Evolutionary conservation across 2,113 vertebrate species (phyloP).

Genomic region (rat (Rattus norvegicus)): DNA sequence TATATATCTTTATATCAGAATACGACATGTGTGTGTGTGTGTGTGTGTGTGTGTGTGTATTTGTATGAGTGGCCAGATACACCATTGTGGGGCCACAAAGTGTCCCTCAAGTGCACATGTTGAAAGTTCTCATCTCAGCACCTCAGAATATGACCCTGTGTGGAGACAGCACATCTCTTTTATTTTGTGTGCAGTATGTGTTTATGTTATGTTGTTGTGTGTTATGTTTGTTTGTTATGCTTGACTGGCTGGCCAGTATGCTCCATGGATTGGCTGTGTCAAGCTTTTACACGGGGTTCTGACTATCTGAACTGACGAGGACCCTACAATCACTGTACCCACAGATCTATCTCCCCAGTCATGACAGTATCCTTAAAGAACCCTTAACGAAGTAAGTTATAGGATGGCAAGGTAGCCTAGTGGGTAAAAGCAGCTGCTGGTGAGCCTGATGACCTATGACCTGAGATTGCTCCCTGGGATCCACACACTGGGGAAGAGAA

Average conservation of each 20-base stretch:
- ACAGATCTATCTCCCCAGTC: neutral
- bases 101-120: neutral
- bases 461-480: neutral
- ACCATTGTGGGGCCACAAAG: neutral
- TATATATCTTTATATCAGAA: neutral
- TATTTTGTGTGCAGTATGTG: neutral
- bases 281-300: too few relatives aligned
- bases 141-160: neutral
- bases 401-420: too few relatives aligned
- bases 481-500: neutral
- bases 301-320: neutral
- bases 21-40: neutral
- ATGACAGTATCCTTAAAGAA: neutral
- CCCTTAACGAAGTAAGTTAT: neutral
- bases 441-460: neutral
- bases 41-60: neutral
- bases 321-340: neutral
- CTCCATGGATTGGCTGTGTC: neutral
- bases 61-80: neutral
- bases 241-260: neutral
- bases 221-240: too few relatives aligned
- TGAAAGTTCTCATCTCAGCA: neutral
- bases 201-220: neutral
- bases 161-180: neutral
- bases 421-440: neutral